Conservation (phyloP, 1,140 invertebrate genomes). For the Gerris buenoi region DNA sequence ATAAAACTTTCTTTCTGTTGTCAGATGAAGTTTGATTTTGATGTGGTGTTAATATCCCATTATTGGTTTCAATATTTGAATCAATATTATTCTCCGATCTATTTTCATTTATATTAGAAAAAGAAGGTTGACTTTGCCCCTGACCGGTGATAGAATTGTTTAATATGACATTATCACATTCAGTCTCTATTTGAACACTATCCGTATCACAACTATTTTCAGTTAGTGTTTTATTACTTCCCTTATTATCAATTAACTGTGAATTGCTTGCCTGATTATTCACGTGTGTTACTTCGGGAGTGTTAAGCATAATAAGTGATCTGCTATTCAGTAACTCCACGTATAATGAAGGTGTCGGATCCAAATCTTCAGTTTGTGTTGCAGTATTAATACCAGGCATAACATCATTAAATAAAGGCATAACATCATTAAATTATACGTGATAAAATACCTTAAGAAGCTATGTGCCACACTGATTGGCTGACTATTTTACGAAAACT, state of each 20-base stretch:
- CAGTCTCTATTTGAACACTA: neutral
- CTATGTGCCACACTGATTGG: too few species aligned
- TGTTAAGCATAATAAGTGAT: neutral
- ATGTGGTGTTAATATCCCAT: too few species aligned
- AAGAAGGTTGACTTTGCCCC: neutral
- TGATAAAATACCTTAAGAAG: too few species aligned
- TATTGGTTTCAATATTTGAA: too few species aligned
- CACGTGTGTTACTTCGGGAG: neutral
- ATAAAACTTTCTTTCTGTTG: too few species aligned
- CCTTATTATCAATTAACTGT: neutral
- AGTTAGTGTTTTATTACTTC: neutral
- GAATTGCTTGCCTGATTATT: neutral
- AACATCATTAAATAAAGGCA: too few species aligned
- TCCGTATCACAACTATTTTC: neutral
- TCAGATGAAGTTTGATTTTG: too few species aligned
- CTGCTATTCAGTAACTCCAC: neutral
- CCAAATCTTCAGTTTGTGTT: neutral
- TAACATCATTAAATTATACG: too few species aligned
- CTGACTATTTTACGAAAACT: too few species aligned
- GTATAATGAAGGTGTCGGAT: neutral
- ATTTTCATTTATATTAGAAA: neutral
- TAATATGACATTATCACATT: neutral
- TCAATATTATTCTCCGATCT: too few species aligned
- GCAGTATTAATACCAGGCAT: neutral
- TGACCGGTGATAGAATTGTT: neutral